phyloP scores from a whole-genome alignment of 2,113 vertebrate genomes.

The Hydropotes inermis region DNA sequence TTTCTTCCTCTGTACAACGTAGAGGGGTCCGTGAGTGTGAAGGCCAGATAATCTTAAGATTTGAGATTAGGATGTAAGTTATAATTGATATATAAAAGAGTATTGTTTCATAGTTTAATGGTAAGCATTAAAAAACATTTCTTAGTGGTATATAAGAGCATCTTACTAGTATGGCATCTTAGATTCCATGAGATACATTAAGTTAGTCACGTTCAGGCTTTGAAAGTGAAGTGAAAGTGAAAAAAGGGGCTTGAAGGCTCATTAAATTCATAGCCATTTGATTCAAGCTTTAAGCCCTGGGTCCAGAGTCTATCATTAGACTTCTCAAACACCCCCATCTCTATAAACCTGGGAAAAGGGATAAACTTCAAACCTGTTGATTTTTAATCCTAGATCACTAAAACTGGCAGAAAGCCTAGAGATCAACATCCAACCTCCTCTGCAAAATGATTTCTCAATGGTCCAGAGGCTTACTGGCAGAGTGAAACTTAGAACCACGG shows the following conservation, averaged over 20 bases:
- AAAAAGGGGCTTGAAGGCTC: neutral
- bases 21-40: neutral
- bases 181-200: neutral
- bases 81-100: neutral
- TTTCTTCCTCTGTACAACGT: neutral
- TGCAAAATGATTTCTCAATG: neutral
- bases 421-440: neutral
- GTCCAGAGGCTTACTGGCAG: neutral
- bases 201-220: neutral
- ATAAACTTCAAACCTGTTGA: neutral
- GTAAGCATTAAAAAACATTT: neutral
- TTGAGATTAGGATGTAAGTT: neutral
- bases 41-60: neutral
- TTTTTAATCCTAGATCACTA: constrained; percentile 16
- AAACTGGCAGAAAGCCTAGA: constrained; percentile 23
- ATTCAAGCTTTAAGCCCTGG: neutral
- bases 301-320: neutral
- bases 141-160: neutral
- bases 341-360: neutral
- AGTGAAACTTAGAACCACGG: neutral
- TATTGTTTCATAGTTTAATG: neutral
- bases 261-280: neutral
- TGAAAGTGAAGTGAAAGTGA: neutral
- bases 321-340: neutral
- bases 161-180: neutral